Percentiles rank a stretch among this genome's conserved stretches.
Conservation (phyloP, 2,888 invertebrate species). For the Oscheius myriophilus region DNA sequence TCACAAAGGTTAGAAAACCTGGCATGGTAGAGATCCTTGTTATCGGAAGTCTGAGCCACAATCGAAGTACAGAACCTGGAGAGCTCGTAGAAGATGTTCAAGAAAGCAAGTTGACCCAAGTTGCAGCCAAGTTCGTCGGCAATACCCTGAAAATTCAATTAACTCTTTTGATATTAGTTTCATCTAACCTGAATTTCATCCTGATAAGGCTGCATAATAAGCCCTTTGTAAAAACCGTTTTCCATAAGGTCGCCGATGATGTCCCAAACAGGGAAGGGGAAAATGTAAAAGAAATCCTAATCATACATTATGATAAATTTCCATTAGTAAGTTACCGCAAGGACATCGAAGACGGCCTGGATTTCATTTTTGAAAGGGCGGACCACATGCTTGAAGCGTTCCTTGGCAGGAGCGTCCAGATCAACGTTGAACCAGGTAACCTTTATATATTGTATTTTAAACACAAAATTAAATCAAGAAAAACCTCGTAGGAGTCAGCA, state of each 20-base stretch:
- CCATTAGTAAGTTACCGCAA: slow-evolving; percentile 33
- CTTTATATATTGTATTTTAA: slow-evolving; percentile 10
- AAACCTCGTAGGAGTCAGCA: slow-evolving; percentile 21
- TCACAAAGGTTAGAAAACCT: slow-evolving; percentile 27
- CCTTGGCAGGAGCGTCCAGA: slow-evolving; percentile 54
- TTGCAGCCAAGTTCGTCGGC: slow-evolving; percentile 54
- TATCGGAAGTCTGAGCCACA: slow-evolving; percentile 52
- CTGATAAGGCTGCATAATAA: slow-evolving; percentile 55
- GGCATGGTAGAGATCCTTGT: slow-evolving; percentile 49
- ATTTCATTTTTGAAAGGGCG: slow-evolving; percentile 53
- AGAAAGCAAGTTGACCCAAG: slow-evolving; percentile 57
- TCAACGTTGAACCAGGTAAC: slow-evolving; percentile 59
- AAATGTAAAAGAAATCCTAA: slow-evolving; percentile 51
- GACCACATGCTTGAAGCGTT: slow-evolving; percentile 52
- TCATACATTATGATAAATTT: background rate
- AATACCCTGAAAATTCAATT: slow-evolving; percentile 45
- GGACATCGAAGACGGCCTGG: slow-evolving; percentile 52
- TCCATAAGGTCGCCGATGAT: slow-evolving; percentile 52
- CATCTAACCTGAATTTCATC: slow-evolving; percentile 52
- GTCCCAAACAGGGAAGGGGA: slow-evolving; percentile 50
- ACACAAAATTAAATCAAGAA: background rate
- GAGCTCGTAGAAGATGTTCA: slow-evolving; percentile 64
- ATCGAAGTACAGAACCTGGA: slow-evolving; percentile 64
- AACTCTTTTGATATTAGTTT: background rate
- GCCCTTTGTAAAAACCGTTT: slow-evolving; percentile 46